phyloP scores from a whole-genome alignment of 2,888 invertebrate genomes.

The Julus scanicus region DNA sequence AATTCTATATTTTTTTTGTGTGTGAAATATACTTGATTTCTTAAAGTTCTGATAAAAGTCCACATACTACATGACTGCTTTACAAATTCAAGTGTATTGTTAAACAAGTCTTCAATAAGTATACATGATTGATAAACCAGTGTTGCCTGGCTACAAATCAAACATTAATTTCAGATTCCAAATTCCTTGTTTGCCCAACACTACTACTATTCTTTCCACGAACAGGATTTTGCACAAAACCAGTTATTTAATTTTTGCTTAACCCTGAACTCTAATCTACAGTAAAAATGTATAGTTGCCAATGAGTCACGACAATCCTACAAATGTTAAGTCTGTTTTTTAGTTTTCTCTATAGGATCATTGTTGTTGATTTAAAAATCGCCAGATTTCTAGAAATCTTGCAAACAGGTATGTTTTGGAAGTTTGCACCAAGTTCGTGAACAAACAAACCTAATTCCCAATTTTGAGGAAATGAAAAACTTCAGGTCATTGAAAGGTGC shows the following conservation, averaged over 20 bases:
- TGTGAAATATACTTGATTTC: too few species aligned
- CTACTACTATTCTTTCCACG: background rate
- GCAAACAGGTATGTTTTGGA: background rate
- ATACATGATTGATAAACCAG: too few species aligned
- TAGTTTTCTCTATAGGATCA: background rate
- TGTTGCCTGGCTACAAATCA: too few species aligned
- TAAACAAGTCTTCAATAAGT: too few species aligned
- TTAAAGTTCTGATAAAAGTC: too few species aligned
- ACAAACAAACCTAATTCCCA: background rate
- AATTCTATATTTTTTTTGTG: too few species aligned
- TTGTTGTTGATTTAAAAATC: background rate
- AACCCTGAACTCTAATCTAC: background rate
- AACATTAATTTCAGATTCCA: background rate
- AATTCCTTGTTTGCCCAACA: background rate
- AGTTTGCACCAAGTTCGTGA: background rate
- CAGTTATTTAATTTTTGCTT: background rate
- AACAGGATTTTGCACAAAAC: background rate
- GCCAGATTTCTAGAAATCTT: background rate
- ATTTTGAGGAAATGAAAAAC: slow-evolving; percentile 3
- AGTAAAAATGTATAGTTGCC: background rate
- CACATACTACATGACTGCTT: too few species aligned
- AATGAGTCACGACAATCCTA: slow-evolving; percentile 7
- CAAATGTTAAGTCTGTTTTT: background rate
- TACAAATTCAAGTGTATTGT: too few species aligned
- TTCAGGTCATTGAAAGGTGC: background rate